Base-by-base conservation (phyloP, 2,888 invertebrate species). In the Diarsia brunnea region DNA sequence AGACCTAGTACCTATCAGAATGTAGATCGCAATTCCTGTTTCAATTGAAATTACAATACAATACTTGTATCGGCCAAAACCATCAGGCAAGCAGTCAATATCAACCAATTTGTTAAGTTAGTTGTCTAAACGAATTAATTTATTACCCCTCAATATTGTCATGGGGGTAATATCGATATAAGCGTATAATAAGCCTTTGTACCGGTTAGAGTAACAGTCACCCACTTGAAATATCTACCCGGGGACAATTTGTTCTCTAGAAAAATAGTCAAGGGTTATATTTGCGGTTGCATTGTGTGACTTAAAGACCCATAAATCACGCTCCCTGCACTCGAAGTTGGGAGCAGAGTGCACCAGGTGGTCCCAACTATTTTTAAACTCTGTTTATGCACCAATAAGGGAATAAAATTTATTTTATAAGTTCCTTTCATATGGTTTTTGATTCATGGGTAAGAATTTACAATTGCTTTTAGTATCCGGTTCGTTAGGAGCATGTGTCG, bases 231-330 rank as follows among this genome's bases (percentile, higher is more conserved):
- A 90, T 90, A 88, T 88, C 83, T 84, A 76, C 87, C 85, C 75
- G 81, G 86, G 90, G 88, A 92, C 90, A 92, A 94, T 93, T 93
- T 93, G 93, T 92, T 91, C 90, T 86, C 89, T 92, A 92, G 92
- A 92, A 93, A 93, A 92, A 92, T 91, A 94, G 93, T 94, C 91
- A 95, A 95, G 95, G 94, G 96, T 95, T 95, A 94, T 94, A 92
- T 93, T 94, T 95, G 96, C 95, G 95, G 95, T 93, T 85, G 93
- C 91, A 94, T 95, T 95, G 94, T 95, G 91, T 93, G 81, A 86
- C 88, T 91, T 90, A 88, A 91, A 91, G 90, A 87, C 89, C 90
- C 92, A 94, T 96, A 95, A 96, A 96, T 95, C 93, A 95, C 89
- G 90, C 90, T 90, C 92, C 91, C 91, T 89, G 89, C 93, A 93